Evolutionary conservation across 2,113 vertebrate genomes (phyloP).

Genomic region (Hassar affinis): DNA sequence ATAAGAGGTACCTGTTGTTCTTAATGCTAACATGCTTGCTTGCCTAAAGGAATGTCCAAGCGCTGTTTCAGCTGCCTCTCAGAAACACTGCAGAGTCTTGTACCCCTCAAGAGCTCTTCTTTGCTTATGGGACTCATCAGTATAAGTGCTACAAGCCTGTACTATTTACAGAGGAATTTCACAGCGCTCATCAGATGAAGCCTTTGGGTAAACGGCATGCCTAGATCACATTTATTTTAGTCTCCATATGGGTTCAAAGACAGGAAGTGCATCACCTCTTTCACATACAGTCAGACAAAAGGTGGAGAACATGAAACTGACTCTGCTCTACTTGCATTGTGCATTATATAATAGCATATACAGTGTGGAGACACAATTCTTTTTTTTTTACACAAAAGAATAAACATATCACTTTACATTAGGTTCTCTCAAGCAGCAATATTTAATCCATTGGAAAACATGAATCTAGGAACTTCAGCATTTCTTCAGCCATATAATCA

Average conservation of each 20-base stretch:
- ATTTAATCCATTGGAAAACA: background rate
- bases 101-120: constrained; percentile 60
- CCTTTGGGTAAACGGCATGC: background rate
- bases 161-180: constrained; percentile 33
- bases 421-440: background rate
- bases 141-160: constrained; percentile 48
- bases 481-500: background rate
- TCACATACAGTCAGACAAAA: constrained; percentile 17
- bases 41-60: constrained; percentile 27
- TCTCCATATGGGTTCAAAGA: background rate
- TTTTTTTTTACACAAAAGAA: constrained; percentile 34
- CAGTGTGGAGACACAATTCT: constrained; percentile 23
- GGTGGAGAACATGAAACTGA: constrained; percentile 11
- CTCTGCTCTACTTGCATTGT: constrained; percentile 7
- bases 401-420: background rate
- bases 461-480: background rate
- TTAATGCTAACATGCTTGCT: background rate
- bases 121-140: constrained; percentile 59
- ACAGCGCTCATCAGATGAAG: constrained; percentile 12
- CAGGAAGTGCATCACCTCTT: background rate
- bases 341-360: constrained; percentile 21
- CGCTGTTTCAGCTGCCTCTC: constrained; percentile 21
- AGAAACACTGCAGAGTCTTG: constrained; percentile 63
- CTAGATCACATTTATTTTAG: background rate
- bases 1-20: background rate